phyloP scores from a whole-genome alignment of 2,113 vertebrate genomes.

The Hucho hucho region DNA sequence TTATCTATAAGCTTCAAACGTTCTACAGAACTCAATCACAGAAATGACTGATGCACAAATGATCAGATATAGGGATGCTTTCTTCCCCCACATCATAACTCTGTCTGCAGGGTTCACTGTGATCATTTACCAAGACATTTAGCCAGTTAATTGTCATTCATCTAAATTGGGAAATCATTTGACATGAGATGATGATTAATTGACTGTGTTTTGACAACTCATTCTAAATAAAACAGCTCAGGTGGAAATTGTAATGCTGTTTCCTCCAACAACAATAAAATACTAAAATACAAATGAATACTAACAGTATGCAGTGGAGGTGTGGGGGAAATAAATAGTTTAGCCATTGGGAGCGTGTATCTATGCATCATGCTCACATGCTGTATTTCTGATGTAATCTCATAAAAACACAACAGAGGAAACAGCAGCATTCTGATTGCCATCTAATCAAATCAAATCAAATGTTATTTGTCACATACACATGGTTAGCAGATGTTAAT shows the following conservation, averaged over 20 bases:
- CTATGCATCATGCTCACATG: slow-evolving; percentile 6
- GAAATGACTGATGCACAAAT: neutral
- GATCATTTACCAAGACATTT: slow-evolving; percentile 16
- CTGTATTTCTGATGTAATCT: slow-evolving; percentile 19
- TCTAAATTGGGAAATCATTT: neutral
- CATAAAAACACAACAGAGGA: slow-evolving; percentile 15
- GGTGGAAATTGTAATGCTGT: neutral
- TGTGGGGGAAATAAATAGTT: neutral
- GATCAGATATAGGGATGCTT: neutral
- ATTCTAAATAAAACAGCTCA: neutral
- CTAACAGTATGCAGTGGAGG: neutral
- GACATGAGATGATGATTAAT: neutral
- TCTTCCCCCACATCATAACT: neutral
- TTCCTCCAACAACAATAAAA: neutral
- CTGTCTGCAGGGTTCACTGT: neutral
- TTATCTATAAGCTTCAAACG: neutral
- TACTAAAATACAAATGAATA: too few species aligned
- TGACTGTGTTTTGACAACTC: neutral
- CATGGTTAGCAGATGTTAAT: too few species aligned
- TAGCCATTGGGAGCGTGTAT: slow-evolving; percentile 10
- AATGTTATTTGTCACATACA: too few species aligned
- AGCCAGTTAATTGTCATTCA: slow-evolving; percentile 4
- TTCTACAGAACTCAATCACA: neutral
- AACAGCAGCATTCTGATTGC: slow-evolving; percentile 11
- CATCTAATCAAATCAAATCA: too few species aligned